Percentiles rank a stretch among this genome's conserved stretches.
These are phyloP conservation scores for Schizothorax lantsangensis DNA, from an alignment of 2,797 vertebrate genomes.

Conservation along the genomic window DNA sequence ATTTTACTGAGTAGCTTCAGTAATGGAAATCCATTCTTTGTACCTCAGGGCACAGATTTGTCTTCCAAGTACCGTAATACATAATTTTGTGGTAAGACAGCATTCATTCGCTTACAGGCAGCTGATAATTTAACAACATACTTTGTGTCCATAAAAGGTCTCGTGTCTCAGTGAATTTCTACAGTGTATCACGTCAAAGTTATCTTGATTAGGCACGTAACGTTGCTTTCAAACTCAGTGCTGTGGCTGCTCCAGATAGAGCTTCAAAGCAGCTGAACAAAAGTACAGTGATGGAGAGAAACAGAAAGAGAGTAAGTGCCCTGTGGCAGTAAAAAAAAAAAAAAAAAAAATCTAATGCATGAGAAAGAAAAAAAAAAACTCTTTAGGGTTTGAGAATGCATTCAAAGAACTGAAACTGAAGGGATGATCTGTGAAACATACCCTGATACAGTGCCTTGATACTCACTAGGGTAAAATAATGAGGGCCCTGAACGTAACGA, in stretches of 20 bases:
- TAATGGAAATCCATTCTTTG: not conserved
- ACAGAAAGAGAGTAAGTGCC: not conserved
- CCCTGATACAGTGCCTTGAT: not conserved
- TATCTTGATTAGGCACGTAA: conserved; percentile 10
- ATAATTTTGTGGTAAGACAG: not conserved
- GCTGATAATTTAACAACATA: not conserved
- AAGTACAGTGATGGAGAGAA: not conserved
- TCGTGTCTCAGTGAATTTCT: not conserved
- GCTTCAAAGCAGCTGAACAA: conserved; percentile 21
- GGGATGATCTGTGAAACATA: not conserved
- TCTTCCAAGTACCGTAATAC: not conserved
- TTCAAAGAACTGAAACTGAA: not conserved
- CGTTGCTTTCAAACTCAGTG: not conserved
- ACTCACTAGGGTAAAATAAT: conserved; percentile 12
- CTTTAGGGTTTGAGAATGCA: not conserved
- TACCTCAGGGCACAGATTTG: not conserved
- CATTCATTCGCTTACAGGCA: not conserved
- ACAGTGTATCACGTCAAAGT: not conserved
- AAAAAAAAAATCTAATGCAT: not conserved
- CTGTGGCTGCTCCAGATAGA: conserved; percentile 19
- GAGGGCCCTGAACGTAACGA: not conserved
- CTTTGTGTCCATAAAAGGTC: conserved; percentile 2
- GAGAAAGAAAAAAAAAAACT: not conserved
- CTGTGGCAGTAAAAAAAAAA: not conserved
- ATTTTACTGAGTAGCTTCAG: conserved; percentile 3